A percentile compares a stretch with the other conserved stretches of the same genome.
These are phyloP conservation scores for Harpalus rubripes DNA, from an alignment of 2,888 invertebrate genomes.

Conservation along the genomic window DNA sequence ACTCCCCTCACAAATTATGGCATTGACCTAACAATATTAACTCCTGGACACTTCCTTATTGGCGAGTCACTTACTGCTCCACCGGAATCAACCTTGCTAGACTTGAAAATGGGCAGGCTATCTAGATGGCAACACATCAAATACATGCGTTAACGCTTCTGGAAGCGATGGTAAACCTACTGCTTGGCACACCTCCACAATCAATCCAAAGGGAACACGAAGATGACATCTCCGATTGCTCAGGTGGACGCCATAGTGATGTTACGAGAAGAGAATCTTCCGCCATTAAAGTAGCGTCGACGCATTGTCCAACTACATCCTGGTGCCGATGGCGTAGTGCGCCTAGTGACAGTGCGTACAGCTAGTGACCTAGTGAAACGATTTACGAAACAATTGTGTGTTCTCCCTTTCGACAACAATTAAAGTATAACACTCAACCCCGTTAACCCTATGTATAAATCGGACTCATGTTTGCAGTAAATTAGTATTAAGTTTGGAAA, in stretches of 20 bases:
- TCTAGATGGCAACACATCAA: conserved; percentile 12
- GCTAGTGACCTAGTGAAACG: background rate
- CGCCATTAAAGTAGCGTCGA: conserved; percentile 10
- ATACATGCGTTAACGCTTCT: too few relatives aligned
- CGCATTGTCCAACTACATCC: too few relatives aligned
- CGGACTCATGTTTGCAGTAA: background rate
- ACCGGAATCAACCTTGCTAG: conserved; percentile 1
- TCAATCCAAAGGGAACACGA: background rate
- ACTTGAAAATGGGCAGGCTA: background rate
- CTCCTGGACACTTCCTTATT: conserved; percentile 2
- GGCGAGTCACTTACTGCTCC: conserved; percentile 1
- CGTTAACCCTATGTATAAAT: background rate
- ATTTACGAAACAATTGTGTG: background rate
- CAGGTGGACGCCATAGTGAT: background rate
- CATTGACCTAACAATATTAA: background rate
- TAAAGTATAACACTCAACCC: background rate
- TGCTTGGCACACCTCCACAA: background rate
- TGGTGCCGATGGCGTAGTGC: conserved; percentile 3
- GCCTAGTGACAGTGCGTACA: conserved; percentile 9
- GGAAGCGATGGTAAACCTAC: too few relatives aligned
- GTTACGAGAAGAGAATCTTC: background rate
- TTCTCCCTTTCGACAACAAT: background rate
- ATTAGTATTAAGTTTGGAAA: background rate
- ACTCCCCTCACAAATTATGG: too few relatives aligned
- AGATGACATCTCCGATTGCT: too few relatives aligned